phyloP scores from a whole-genome alignment of 64 coral and sea anemone genomes.

The Dendronephthya gigantea region DNA sequence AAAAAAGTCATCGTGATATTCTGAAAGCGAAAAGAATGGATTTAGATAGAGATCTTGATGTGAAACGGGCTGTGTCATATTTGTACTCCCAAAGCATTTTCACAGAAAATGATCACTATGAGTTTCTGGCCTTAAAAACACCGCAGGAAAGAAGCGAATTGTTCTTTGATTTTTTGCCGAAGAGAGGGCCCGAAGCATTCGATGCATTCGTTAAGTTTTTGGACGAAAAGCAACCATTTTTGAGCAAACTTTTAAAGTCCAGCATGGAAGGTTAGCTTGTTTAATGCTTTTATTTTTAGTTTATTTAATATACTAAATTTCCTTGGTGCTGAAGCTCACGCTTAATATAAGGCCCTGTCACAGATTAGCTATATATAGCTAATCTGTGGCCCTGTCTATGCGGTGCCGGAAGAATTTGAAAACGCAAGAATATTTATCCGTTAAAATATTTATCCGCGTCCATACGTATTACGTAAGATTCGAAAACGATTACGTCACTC shows the following conservation, averaged over 20 bases:
- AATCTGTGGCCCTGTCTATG: no score
- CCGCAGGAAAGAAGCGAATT: conserved; percentile 28
- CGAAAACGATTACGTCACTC: no score
- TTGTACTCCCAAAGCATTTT: conserved; percentile 54
- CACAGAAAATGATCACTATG: conserved; percentile 51
- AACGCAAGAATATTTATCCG: no score
- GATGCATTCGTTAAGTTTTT: conserved; percentile 56
- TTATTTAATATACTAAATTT: no score
- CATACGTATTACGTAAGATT: no score
- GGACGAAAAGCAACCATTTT: conserved; percentile 46
- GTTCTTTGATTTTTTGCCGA: conserved; percentile 49
- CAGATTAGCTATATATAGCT: no score
- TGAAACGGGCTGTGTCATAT: conserved; percentile 52
- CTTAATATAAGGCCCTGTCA: no score
- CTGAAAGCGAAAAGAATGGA: conserved; percentile 49
- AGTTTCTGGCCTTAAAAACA: conserved; percentile 28
- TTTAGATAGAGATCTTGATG: conserved; percentile 62
- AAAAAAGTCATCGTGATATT: conserved; percentile 46
- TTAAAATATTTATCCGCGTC: no score
- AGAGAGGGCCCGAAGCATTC: conserved; percentile 72
- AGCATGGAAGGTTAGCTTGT: background rate
- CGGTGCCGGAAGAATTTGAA: no score
- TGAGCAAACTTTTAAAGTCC: conserved; percentile 40
- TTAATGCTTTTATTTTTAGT: no score
- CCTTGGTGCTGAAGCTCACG: no score